These are phyloP conservation scores for Rousettus leschenaultii DNA, from an alignment of 2,113 vertebrate species.

Conservation along the genomic window DNA sequence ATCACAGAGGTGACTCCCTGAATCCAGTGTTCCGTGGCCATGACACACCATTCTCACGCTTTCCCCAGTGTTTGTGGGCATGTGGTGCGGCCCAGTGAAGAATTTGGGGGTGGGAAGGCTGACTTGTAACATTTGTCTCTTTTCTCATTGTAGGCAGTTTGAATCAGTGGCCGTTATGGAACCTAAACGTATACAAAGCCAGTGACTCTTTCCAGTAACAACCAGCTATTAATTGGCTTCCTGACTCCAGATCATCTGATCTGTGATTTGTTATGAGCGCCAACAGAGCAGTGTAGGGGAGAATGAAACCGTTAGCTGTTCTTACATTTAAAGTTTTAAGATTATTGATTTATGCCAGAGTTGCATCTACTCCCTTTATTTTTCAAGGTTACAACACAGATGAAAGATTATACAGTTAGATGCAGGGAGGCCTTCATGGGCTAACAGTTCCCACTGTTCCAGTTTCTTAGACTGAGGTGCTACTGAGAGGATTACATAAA, in stretches of 20 bases:
- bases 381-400: not conserved
- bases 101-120: no score
- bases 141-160: not conserved
- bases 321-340: not conserved
- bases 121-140: not conserved
- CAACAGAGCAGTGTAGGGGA: not conserved
- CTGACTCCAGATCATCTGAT: not conserved
- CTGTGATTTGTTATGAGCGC: not conserved
- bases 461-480: not conserved
- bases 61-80: not conserved
- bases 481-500: not conserved
- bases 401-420: not conserved
- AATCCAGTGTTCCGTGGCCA: no score
- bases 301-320: not conserved
- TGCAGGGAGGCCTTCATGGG: rapidly evolving
- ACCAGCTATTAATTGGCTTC: not conserved
- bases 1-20: no score
- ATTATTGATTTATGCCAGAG: not conserved
- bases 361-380: not conserved
- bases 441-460: not conserved
- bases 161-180: not conserved
- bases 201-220: not conserved
- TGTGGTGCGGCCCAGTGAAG: not conserved
- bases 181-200: not conserved
- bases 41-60: no score